Evolutionary conservation across 2,797 vertebrate species (phyloP).

Genomic region (Spatula clypeata): DNA sequence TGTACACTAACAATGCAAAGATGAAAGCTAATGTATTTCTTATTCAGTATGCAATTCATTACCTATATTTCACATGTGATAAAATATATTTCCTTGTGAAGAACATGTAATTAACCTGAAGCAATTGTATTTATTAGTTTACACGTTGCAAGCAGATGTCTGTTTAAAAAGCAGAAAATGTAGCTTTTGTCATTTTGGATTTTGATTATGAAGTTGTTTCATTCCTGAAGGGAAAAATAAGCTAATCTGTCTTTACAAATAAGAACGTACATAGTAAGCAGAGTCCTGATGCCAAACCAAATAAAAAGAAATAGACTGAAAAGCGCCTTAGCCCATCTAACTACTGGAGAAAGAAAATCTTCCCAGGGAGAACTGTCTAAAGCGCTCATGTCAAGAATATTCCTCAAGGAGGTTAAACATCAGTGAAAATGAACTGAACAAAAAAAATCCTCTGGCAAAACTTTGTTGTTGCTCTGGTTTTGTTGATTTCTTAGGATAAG

Average conservation of each 20-base stretch:
- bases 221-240: background rate
- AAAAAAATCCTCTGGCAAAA: background rate
- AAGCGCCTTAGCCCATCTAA: background rate
- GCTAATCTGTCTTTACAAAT: background rate
- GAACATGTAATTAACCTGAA: background rate
- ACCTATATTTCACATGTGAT: background rate
- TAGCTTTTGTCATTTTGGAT: conserved; percentile 30
- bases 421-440: conserved; percentile 6
- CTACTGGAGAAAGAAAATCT: background rate
- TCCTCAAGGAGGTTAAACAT: background rate
- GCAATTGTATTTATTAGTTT: conserved; percentile 24
- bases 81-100: background rate
- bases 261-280: background rate
- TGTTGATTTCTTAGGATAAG: background rate
- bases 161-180: conserved; percentile 28
- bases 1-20: background rate
- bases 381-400: conserved; percentile 8
- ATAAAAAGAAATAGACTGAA: background rate
- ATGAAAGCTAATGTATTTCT: background rate
- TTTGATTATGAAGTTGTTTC: conserved; percentile 20
- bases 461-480: background rate
- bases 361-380: background rate
- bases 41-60: background rate
- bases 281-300: background rate
- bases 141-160: background rate